Conservation (phyloP, 2,113 vertebrate species). For the Morone chrysops region DNA sequence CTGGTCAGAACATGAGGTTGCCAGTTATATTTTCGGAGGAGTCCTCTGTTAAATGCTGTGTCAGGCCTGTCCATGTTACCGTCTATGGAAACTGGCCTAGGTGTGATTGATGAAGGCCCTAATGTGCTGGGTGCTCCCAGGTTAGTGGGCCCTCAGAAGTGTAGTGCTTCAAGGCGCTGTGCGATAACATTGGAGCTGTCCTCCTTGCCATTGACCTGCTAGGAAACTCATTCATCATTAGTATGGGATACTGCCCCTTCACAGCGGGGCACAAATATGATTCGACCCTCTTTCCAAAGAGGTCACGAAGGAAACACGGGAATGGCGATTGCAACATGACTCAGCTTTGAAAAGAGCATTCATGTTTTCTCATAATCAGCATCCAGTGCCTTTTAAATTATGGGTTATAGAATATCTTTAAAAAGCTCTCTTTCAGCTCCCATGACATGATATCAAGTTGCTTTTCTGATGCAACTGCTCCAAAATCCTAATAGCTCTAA, state of each 20-base stretch:
- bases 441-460: background rate
- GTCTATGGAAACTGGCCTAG: conserved; percentile 46
- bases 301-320: conserved; percentile 30
- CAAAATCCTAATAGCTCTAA: too few species aligned
- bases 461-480: too few species aligned
- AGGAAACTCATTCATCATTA: conserved; percentile 78
- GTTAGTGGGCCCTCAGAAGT: conserved; percentile 70
- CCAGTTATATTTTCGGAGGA: conserved; percentile 24
- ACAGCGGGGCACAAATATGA: conserved; percentile 47
- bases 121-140: conserved; percentile 63
- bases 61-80: conserved; percentile 49
- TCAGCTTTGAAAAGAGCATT: conserved; percentile 37
- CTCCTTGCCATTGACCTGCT: conserved; percentile 72
- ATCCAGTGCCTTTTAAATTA: background rate
- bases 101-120: conserved; percentile 76
- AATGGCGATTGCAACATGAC: conserved; percentile 41
- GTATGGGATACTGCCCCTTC: conserved; percentile 46
- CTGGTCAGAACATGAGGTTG: conserved; percentile 20
- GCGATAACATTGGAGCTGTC: conserved; percentile 77
- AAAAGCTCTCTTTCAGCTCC: background rate
- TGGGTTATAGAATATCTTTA: background rate
- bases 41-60: conserved; percentile 49
- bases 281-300: conserved; percentile 14
- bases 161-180: conserved; percentile 68
- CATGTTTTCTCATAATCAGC: background rate